Conservation (phyloP, 1,140 invertebrate species). For the Meloidogyne hapla region DNA sequence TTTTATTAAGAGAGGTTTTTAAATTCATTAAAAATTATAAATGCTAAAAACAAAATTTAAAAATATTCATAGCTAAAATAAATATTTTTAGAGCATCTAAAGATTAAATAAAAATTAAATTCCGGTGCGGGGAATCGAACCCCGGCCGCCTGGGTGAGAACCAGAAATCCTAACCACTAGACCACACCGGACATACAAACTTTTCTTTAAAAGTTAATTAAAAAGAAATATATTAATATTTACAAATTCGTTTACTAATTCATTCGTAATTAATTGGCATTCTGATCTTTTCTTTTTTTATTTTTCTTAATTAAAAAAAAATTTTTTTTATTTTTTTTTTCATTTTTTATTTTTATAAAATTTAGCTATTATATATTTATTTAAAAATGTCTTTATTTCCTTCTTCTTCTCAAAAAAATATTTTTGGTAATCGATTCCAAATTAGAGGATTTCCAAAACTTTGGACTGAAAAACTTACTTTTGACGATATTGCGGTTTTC, state of each 20-base stretch:
- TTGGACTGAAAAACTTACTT: slow-evolving; percentile 24
- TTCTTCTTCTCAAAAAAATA: background rate
- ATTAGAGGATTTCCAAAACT: slow-evolving; percentile 16
- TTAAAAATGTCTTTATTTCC: background rate
- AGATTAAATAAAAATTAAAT: slow-evolving; percentile 52
- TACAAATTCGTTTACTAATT: no score
- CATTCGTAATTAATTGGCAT: no score
- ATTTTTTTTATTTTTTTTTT: background rate
- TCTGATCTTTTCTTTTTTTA: no score
- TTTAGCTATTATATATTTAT: background rate
- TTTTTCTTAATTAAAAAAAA: no score
- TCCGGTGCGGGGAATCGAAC: slow-evolving; percentile 81
- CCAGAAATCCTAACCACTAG: slow-evolving; percentile 78
- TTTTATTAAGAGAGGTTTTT: no score
- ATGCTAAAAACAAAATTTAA: no score
- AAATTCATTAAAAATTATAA: no score
- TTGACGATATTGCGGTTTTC: slow-evolving; percentile 15
- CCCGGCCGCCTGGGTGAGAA: slow-evolving; percentile 80
- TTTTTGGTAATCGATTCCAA: slow-evolving; percentile 12
- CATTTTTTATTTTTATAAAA: no score
- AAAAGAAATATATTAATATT: background rate
- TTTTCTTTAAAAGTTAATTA: background rate
- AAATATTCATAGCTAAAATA: no score
- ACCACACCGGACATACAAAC: slow-evolving; percentile 62
- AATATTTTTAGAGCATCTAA: no score